Evolutionary conservation across 2,888 invertebrate species (phyloP), one percentile per base, ranked within the genome.

Genomic region (Timema podura): DNA sequence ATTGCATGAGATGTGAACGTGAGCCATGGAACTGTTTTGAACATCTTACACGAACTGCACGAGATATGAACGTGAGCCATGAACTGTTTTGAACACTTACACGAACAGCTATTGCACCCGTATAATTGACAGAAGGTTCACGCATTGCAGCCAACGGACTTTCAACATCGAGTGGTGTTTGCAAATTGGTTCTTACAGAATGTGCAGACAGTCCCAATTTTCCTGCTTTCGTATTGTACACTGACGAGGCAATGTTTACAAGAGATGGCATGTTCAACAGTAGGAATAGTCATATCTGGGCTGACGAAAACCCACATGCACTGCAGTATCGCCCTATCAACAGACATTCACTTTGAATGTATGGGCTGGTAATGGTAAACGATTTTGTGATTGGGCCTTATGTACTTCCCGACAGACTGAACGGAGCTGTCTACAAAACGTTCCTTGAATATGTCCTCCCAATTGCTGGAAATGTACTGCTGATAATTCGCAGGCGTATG

Each of bases 261-360:
- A 65, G 10, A 47, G 65, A 65, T 7, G 65, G 48, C 65, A 65
- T 48, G 16, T 65, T 65, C 10, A 47, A 65, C 47, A 65, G 65
- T n/a, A 1, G 46, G 1, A 45, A 64, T 6, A 16, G 44, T 11
- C 64, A 30, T 46, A 65, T 47, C 65, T 16, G 65, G 65, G 13
- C n/a, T 16, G 16, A 65, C 48, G 48, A 11, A 65, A 65, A 65
- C 13, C 1, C 30, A 30, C 30, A 30, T 30, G 30, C 30, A 30
- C 30, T 30, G 30, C 30, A 30, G 30, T 30, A 46, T n/a, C 2
- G 6, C 45, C 2, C 11, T 65, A 65, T 8, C 65, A 65, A 65
- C 65, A 46, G 47, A 11, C 46, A 46, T 65, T 65, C 15, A 0
- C 65, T 46, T 13, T 59, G 65, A 65, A 65, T 65, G 65, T 65